phyloP scores from a whole-genome alignment of 2,797 vertebrate species.

The Crocidura indochinensis region DNA sequence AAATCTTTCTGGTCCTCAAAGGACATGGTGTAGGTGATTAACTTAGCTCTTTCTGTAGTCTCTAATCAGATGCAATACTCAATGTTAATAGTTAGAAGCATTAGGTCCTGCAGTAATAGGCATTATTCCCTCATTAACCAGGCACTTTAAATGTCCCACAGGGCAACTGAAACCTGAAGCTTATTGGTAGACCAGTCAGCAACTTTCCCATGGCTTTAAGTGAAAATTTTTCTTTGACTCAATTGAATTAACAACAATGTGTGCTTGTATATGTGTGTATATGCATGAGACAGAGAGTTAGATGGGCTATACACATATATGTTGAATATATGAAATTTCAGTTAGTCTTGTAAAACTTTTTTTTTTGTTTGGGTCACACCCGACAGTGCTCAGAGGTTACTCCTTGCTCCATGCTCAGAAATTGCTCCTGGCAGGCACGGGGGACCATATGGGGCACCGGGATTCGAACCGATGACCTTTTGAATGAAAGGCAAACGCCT shows the following conservation, averaged over 20 bases:
- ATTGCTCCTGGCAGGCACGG: no score
- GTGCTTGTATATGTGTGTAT: no score
- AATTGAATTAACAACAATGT: not conserved
- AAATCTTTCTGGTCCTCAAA: conserved; percentile 77
- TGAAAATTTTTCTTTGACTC: not conserved
- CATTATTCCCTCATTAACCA: conserved; percentile 42
- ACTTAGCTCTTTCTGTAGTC: conserved; percentile 82
- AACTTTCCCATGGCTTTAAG: conserved; percentile 36
- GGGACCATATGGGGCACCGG: no score
- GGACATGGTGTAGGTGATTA: conserved; percentile 78
- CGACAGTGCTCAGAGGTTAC: no score
- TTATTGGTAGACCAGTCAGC: not conserved
- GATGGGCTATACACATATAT: not conserved
- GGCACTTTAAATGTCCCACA: conserved; percentile 64
- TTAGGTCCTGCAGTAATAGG: conserved; percentile 35
- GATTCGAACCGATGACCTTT: no score
- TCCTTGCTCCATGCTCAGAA: no score
- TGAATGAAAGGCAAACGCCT: no score
- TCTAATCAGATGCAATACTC: conserved; percentile 68
- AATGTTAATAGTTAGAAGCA: conserved; percentile 71
- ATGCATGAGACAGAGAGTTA: no score
- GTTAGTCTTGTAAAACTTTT: not conserved
- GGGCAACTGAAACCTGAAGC: conserved; percentile 57
- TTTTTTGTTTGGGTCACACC: no score
- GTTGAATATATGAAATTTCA: not conserved